These are phyloP conservation scores for Petaurus breviceps DNA, from an alignment of 2,113 vertebrate genomes.

Conservation along the genomic window DNA sequence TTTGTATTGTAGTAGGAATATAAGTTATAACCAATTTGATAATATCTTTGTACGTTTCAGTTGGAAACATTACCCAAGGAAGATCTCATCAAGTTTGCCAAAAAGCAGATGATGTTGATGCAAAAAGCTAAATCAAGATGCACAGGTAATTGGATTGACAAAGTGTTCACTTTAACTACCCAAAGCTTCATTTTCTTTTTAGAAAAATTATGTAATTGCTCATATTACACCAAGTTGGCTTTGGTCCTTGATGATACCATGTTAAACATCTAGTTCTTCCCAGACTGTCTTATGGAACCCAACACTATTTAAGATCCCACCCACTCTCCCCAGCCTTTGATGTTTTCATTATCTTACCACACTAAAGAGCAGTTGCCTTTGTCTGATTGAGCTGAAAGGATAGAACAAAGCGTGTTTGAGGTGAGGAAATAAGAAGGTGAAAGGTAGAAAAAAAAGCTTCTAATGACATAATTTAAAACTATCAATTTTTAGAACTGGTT, in stretches of 20 bases:
- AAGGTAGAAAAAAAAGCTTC: background rate
- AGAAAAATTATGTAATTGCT: background rate
- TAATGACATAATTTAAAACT: conserved; percentile 21
- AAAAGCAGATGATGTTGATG: conserved; percentile 93
- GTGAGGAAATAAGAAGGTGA: background rate
- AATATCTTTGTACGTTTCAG: conserved; percentile 81
- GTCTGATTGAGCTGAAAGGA: conserved; percentile 9
- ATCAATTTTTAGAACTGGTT: background rate
- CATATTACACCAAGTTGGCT: background rate
- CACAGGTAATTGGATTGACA: conserved; percentile 85
- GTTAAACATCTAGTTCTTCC: background rate
- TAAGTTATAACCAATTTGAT: conserved; percentile 42
- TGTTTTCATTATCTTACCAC: background rate
- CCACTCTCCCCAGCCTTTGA: background rate
- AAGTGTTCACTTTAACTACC: conserved; percentile 23
- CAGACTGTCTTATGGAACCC: conserved; percentile 1
- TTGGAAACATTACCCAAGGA: conserved; percentile 95
- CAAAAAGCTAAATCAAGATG: conserved; percentile 94
- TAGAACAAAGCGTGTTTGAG: background rate
- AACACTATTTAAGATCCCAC: background rate
- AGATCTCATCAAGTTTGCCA: conserved; percentile 98
- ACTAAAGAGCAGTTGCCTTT: conserved; percentile 16
- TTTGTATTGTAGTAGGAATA: conserved; percentile 14
- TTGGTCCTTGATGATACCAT: conserved; percentile 14
- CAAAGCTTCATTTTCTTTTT: conserved; percentile 11